A percentile compares a stretch with the other conserved stretches of the same genome.
phyloP scores from a whole-genome alignment of 2,888 invertebrate genomes.

The Chloroclysta siterata region DNA sequence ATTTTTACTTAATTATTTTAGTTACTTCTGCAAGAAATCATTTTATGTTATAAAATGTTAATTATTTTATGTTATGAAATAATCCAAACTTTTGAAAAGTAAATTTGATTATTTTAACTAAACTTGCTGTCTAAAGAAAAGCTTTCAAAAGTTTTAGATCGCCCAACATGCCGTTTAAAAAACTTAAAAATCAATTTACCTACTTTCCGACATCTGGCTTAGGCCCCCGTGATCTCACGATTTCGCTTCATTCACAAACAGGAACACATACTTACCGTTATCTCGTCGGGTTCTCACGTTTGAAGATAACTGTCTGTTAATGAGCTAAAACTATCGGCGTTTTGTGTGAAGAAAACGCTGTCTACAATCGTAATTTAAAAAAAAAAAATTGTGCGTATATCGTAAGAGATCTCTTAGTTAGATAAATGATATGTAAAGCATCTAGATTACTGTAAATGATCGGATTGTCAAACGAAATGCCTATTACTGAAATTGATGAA shows the following conservation, averaged over 20 bases:
- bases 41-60: too few species aligned
- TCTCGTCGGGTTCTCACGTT: conserved; percentile 60
- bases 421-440: too few species aligned
- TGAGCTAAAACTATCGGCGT: conserved; percentile 38
- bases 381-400: background rate
- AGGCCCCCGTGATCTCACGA: conserved; percentile 50
- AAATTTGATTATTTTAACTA: too few species aligned
- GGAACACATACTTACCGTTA: conserved; percentile 60
- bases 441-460: too few species aligned
- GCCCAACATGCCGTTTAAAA: conserved; percentile 12
- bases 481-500: too few species aligned
- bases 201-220: conserved; percentile 54
- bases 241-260: conserved; percentile 59
- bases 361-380: background rate
- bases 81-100: too few species aligned
- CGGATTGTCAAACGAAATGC: too few species aligned
- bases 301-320: conserved; percentile 39
- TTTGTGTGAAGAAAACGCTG: conserved; percentile 19
- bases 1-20: too few species aligned
- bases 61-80: too few species aligned
- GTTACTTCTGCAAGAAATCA: too few species aligned
- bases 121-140: background rate
- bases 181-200: conserved; percentile 23
- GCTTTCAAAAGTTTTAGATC: conserved; percentile 7
- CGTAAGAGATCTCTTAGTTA: too few species aligned